These are phyloP conservation scores for Triops cancriformis DNA, from an alignment of 1,140 invertebrate species.

Conservation along the genomic window DNA sequence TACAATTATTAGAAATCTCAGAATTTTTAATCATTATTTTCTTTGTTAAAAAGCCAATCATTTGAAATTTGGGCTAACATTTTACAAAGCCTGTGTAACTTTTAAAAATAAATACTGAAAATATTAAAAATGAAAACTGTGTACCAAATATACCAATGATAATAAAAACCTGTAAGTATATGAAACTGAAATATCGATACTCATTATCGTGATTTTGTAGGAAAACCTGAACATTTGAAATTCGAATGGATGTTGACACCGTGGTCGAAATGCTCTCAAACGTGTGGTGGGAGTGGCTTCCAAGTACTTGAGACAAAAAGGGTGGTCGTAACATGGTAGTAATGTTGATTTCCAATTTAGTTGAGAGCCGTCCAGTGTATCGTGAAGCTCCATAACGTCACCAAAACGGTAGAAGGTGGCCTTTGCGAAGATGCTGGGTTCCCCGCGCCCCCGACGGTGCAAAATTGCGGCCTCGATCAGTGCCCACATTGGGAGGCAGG, in stretches of 20 bases:
- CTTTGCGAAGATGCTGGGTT: constrained; percentile 62
- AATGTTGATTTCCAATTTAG: too few relatives aligned
- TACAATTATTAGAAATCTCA: too few relatives aligned
- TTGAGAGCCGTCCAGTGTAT: constrained; percentile 62
- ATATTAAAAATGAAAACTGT: too few relatives aligned
- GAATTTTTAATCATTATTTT: too few relatives aligned
- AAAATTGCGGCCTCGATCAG: constrained; percentile 56
- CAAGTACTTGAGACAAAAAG: constrained; percentile 40
- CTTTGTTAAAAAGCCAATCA: too few relatives aligned
- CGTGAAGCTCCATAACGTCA: constrained; percentile 49
- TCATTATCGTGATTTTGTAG: constrained; percentile 24
- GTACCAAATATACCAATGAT: not conserved
- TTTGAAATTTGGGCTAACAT: too few relatives aligned
- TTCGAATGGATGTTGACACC: constrained; percentile 71
- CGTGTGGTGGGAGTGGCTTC: constrained; percentile 69
- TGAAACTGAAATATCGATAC: not conserved
- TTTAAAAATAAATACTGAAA: too few relatives aligned
- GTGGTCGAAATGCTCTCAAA: constrained; percentile 77
- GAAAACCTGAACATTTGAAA: constrained; percentile 41
- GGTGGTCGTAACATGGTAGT: not conserved
- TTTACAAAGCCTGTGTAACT: too few relatives aligned
- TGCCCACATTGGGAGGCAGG: constrained; percentile 63
- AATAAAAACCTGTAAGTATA: not conserved
- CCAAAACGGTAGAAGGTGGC: constrained; percentile 51
- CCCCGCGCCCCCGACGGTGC: constrained; percentile 52